A percentile compares a stretch with the other conserved stretches of the same genome.
phyloP scores from a whole-genome alignment of 2,797 vertebrate species.

The Serranus cabrilla region DNA sequence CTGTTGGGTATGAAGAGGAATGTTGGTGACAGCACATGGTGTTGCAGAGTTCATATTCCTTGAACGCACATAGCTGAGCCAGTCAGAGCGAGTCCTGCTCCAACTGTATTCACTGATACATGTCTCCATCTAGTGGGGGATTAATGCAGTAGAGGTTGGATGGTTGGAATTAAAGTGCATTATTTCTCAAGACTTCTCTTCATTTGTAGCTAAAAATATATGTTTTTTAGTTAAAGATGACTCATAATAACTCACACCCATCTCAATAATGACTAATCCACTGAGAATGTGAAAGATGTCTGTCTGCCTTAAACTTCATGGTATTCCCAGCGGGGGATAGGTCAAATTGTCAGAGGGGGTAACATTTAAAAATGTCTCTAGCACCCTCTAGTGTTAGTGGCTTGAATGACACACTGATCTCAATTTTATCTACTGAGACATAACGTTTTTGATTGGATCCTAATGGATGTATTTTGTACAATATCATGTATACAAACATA shows the following conservation, averaged over 20 bases:
- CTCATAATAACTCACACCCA: background rate
- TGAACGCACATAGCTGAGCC: background rate
- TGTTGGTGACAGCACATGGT: background rate
- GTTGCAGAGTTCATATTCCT: slow-evolving; percentile 13
- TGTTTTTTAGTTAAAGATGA: no score
- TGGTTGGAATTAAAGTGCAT: no score
- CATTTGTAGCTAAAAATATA: no score
- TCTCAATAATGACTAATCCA: background rate
- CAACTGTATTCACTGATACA: background rate
- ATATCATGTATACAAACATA: background rate
- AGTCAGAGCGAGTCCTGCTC: background rate
- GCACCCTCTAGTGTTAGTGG: background rate
- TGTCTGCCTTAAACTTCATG: background rate
- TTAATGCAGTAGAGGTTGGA: background rate
- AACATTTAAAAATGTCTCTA: background rate
- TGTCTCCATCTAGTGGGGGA: slow-evolving; percentile 69
- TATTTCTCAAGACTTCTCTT: no score
- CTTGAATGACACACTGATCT: background rate
- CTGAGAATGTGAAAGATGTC: background rate
- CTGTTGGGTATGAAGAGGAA: background rate
- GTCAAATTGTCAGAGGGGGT: no score
- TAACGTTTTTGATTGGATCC: background rate
- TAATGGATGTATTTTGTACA: background rate
- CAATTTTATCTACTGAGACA: background rate
- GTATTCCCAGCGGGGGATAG: background rate